Base-by-base conservation (phyloP, 2,888 invertebrate species). In the Mesoligia furuncula region DNA sequence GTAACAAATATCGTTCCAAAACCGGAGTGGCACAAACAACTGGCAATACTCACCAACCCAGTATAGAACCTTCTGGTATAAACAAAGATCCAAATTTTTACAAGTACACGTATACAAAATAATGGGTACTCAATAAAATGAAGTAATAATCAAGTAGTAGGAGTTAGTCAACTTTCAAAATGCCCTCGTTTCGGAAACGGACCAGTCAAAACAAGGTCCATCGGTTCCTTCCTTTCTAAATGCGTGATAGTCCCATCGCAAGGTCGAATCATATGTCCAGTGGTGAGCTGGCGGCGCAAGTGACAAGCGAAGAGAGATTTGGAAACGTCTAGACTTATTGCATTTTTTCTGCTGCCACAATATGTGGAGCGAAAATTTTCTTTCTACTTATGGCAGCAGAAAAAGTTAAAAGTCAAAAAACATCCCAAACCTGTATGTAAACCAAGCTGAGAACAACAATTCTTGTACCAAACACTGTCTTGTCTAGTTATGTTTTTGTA, bases 221-320 rank as follows among this genome's bases (percentile, higher is more conserved):
- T 86, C 89, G 64, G 90, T 90, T 91, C 88, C 91, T 91, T 93
- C 95, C 95, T 93, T 95, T 95, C 95, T 94, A 94, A 94, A 93
- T 88, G 83, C 88, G 87, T 82, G 86, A 89, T 86, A 88, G 90
- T 90, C 89, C 89, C 91, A 93, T 91, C 91, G 75, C 93, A 94
- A 95, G 95, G 94, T 90, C 93, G 84, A n/a, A 69, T 79, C 77
- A 87, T 85, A 85, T 90, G 91, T 90, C 91, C 90, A 84, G 88
- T 27, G 81, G 65, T 76, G 64, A 67, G 51, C 42, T 64, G 57
- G 31, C 81, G 90, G 88, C 69, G 5, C 79, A 87, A 89, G 83
- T 68, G n/a, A 86, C 1, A 76, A 73, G 80, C 48, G 70, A 15
- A 70, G 8, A 57, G 65, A 66, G 27, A 31, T 27, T 27, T 45